Evolutionary conservation across 2,797 vertebrate genomes (phyloP), one percentile per base, ranked within the genome.

Genomic region (Allobates femoralis): DNA sequence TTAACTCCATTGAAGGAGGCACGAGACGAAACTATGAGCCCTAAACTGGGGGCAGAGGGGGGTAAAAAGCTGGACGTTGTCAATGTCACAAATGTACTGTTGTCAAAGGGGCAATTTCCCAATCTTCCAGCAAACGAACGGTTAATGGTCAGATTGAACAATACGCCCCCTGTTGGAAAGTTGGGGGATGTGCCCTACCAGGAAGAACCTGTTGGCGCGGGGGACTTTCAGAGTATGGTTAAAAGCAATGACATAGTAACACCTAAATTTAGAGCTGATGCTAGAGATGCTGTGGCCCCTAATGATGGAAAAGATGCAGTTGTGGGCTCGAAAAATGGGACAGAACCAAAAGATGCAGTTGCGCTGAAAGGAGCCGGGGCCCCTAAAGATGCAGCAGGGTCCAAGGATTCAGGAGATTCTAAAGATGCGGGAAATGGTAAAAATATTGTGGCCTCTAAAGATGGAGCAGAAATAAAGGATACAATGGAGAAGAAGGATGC

Each of bases 31-130:
- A 69, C 16, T 5, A 7, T 41, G 37, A 15, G 30, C 2, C 37
- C 26, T 30, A 21, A 7, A 32, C 23, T 12, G 28, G 11, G 23
- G 10, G 16, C 6, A 26, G 3, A 71, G 37, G 41, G 34, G 23
- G 3, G 26, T 41, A 19, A 37, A 14, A 76, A 84, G 55, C 34
- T 62, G 19, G 37, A 77, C 14, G 21, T 37, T 51, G 56, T 64
- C 26, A 86, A 71, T 23, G 86, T 26, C 21, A 89, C 71, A 84
- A 87, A 67, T 85, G 76, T 56, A 85, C 85, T 82, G 87, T 46
- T 51, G 46, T 32, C 55, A 76, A 67, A 66, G 28, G 62, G 7
- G 4, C 16, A 62, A 53, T 32, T 53, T 56, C 64, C 58, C 26
- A 66, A 77, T 34, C 14, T 11, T 34, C 32, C 58, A 10, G 34